Conservation (phyloP, 1,140 invertebrate species). For the Agraylea sexmaculata region DNA sequence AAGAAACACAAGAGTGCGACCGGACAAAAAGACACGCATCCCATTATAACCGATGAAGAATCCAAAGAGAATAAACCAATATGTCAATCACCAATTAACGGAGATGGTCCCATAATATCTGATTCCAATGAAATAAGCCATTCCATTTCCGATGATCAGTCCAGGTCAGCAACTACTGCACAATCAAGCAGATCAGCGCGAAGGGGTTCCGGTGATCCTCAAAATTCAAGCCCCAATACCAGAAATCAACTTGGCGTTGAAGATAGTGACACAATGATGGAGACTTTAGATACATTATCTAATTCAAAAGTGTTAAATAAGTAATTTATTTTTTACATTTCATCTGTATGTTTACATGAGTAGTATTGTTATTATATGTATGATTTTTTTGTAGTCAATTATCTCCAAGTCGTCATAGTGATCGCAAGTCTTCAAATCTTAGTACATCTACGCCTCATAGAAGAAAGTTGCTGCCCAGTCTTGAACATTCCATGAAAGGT, state of each 20-base stretch:
- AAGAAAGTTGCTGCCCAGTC: slow-evolving; percentile 15
- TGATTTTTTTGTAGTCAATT: slow-evolving; percentile 10
- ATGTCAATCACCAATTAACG: slow-evolving; percentile 31
- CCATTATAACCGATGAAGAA: slow-evolving; percentile 38
- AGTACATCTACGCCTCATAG: slow-evolving; percentile 18
- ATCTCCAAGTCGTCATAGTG: slow-evolving; percentile 12
- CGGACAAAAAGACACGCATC: slow-evolving; percentile 17
- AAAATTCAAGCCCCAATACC: slow-evolving; percentile 23
- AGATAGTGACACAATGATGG: no score
- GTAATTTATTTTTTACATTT: no score
- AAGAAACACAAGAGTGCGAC: slow-evolving; percentile 30
- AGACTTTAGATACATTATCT: no score
- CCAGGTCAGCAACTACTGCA: slow-evolving; percentile 22
- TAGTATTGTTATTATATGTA: no score
- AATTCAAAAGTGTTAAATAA: no score
- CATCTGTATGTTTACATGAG: no score
- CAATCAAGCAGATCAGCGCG: slow-evolving; percentile 26
- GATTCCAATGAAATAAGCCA: no score
- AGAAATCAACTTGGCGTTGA: no score
- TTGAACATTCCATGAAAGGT: slow-evolving; percentile 15
- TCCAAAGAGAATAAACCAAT: slow-evolving; percentile 42
- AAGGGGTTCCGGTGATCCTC: slow-evolving; percentile 18
- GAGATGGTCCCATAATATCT: no score
- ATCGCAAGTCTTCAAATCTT: slow-evolving; percentile 5
- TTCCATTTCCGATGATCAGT: slow-evolving; percentile 31